Percentiles rank a stretch among this genome's conserved stretches.
Evolutionary conservation across 2,888 invertebrate genomes (phyloP).

Genomic region (Mesochorus sp.): DNA sequence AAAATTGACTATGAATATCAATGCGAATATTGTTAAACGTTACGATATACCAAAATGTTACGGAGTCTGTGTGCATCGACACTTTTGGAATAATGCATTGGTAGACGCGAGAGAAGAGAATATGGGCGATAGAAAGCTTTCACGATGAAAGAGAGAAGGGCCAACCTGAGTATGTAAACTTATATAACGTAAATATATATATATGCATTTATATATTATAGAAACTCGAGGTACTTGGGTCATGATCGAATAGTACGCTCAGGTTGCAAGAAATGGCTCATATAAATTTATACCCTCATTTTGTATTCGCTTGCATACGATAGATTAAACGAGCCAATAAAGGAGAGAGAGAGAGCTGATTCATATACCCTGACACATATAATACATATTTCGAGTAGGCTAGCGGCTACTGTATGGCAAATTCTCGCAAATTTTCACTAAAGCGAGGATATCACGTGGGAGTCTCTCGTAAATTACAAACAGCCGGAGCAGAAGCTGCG

Average conservation of each 20-base stretch:
- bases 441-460: neutral
- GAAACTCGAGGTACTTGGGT: slow-evolving; percentile 15
- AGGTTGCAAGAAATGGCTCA: slow-evolving; percentile 56
- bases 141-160: slow-evolving; percentile 18
- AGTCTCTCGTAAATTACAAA: neutral
- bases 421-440: too few relatives aligned
- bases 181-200: neutral
- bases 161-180: neutral
- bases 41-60: slow-evolving; percentile 7
- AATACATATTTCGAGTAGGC: neutral
- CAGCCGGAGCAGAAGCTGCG: neutral
- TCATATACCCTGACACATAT: neutral
- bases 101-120: slow-evolving; percentile 20
- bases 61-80: slow-evolving; percentile 44
- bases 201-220: too few relatives aligned
- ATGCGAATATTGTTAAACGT: slow-evolving; percentile 45
- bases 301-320: slow-evolving; percentile 62
- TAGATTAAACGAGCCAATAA: slow-evolving; percentile 67
- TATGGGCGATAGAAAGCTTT: neutral
- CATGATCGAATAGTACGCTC: slow-evolving; percentile 60
- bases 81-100: slow-evolving; percentile 60
- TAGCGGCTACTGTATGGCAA: neutral
- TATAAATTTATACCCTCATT: slow-evolving; percentile 67
- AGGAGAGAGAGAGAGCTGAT: slow-evolving; percentile 51
- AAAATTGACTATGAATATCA: slow-evolving; percentile 57